Conservation (phyloP, 2,797 vertebrate genomes). For the Chaunax sp. region DNA sequence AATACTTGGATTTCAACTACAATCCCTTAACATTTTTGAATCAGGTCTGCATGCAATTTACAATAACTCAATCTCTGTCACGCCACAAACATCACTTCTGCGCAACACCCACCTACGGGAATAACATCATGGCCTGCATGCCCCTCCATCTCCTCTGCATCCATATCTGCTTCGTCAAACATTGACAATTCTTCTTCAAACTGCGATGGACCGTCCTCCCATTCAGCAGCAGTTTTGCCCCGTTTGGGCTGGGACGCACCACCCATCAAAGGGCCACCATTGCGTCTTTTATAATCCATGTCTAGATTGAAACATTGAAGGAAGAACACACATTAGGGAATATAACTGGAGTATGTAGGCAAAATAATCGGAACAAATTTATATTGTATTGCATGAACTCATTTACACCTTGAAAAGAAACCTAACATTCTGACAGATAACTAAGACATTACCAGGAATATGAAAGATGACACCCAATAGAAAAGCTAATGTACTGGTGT, state of each 20-base stretch:
- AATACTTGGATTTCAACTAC: background rate
- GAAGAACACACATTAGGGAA: background rate
- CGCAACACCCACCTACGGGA: constrained; percentile 77
- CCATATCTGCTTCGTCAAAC: constrained; percentile 88
- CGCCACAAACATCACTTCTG: background rate
- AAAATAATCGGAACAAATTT: background rate
- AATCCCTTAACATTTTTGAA: background rate
- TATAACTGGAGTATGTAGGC: too few species aligned
- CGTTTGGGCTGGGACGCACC: constrained; percentile 82
- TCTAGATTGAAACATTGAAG: constrained; percentile 16
- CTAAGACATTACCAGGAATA: background rate
- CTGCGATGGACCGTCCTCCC: constrained; percentile 89
- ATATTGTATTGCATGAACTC: too few species aligned
- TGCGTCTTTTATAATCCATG: constrained; percentile 88
- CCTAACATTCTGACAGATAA: background rate
- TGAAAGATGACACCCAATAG: background rate
- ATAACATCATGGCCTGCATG: constrained; percentile 83
- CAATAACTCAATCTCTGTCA: background rate
- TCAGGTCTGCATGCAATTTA: background rate
- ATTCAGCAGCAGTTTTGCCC: constrained; percentile 74
- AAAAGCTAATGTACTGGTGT: background rate
- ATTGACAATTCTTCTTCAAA: constrained; percentile 90
- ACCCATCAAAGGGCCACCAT: constrained; percentile 56
- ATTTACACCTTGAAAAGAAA: background rate
- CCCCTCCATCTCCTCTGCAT: constrained; percentile 84